These are phyloP conservation scores for Drosophila sucinea DNA, from an alignment of 1,140 invertebrate species.

Conservation along the genomic window DNA sequence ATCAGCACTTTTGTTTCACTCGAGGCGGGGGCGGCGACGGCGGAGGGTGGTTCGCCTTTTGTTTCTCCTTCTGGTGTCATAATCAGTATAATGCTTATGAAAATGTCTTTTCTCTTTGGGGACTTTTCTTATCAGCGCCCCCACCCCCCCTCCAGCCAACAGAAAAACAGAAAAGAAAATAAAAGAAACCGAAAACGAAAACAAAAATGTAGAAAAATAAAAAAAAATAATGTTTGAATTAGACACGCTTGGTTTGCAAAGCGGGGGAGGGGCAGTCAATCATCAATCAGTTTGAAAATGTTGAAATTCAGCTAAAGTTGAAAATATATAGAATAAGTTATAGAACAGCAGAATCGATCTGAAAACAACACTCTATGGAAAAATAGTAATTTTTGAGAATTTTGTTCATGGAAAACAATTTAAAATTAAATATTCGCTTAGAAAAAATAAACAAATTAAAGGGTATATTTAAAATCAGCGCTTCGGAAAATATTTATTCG, in stretches of 20 bases:
- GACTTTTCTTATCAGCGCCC: slow-evolving; percentile 54
- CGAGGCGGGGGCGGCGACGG: not conserved
- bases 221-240: slow-evolving; percentile 79
- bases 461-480: too few species aligned
- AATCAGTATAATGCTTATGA: slow-evolving; percentile 82
- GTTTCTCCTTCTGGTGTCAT: slow-evolving; percentile 65
- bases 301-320: slow-evolving; percentile 18
- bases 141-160: too few species aligned
- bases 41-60: not conserved
- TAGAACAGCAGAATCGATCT: too few species aligned
- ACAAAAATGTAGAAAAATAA: slow-evolving; percentile 23
- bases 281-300: slow-evolving; percentile 31
- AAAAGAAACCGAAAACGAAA: not conserved
- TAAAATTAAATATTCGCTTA: too few species aligned
- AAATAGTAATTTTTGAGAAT: too few species aligned
- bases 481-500: too few species aligned
- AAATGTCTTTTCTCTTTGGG: slow-evolving; percentile 69
- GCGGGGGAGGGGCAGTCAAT: slow-evolving; percentile 42
- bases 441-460: too few species aligned
- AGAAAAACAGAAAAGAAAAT: not conserved
- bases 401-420: too few species aligned
- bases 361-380: too few species aligned
- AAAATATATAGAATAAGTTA: too few species aligned
- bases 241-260: slow-evolving; percentile 24
- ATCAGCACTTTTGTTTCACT: slow-evolving; percentile 75